Evolutionary conservation across 2,113 vertebrate species (phyloP), one percentile per base, ranked within the genome.

Genomic region (Copsychus sechellarum): DNA sequence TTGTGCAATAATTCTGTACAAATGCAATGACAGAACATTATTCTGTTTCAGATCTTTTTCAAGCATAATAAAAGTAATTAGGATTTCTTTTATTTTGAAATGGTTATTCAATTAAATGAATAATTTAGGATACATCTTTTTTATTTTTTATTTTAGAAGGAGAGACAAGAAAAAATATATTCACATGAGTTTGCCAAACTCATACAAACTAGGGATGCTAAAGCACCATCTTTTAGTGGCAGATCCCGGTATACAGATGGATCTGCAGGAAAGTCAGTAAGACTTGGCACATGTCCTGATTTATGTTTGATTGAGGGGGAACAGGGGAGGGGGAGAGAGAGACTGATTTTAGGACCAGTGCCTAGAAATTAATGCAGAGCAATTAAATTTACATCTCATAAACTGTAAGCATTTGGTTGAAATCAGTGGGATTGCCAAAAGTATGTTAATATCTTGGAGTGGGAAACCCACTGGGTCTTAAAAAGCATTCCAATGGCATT

Each of bases 351-450:
- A 97, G 95, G 96, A 97, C 64, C n/a, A 1, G 79, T 96, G 92
- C 93, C 93, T 95, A 95, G 90, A 95, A 94, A 96, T 96, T 97
- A 97, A 97, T 95, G 94, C 94, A 95, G 94, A 97, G 96, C 94
- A 95, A 96, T 95, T 96, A 97, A 95, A 95, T 96, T 97, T 97
- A 97, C 91, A 97, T 95, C 84, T 96, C 92, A 92, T 95, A 95
- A 97, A 95, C 84, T 57, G 76, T 86, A 95, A 96, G 93, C 96
- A 95, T 96, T 97, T 97, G 95, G 93, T 77, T 90, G 85, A 91
- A 96, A 93, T 87, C 78, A 38, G 85, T 66, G 70, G 87, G 77
- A 92, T 91, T 96, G 94, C 91, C 91, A 92, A 95, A 94, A 96
- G 92, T 89, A 91, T 95, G 87, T 87, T 93, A 91, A 84, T 95